Evolutionary conservation across 1,140 invertebrate species (phyloP), one percentile per base, ranked within the genome.

Genomic region (Episyrphus balteatus): DNA sequence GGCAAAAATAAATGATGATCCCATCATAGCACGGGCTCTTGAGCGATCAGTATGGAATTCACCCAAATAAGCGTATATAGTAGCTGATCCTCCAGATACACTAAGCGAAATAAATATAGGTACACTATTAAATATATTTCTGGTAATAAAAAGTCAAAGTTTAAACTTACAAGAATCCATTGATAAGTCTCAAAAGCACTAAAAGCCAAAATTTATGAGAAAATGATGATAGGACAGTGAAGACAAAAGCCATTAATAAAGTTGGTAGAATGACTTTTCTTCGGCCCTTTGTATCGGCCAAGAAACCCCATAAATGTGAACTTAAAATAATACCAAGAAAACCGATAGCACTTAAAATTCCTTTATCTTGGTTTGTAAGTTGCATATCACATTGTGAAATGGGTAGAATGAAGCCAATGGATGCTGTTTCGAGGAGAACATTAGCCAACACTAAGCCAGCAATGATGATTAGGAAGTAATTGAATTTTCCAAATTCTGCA

Each of bases 261-360:
- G 53, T 52, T 2, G 51, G 49, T 8, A 83, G 65, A 50, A 89
- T 72, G 10, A 87, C 71, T 6, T 74, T 73, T 37, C 75, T 72
- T 2, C 86, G 73, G 1, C 87, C 87, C 3, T 75, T 69, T 0
- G 79, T 78, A 61, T 91, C 87, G 0, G 83, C 81, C 14, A 88
- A 53, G 51, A 79, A 84, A 33, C 86, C 86, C 85, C 86, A 89
- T 37, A 86, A 60, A 57, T 74, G 73, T 2, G 72, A 73, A 3
- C 66, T 73, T 10, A 72, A 52, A 44, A 75, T 74, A 40, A 74
- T 73, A 80, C 82, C 81, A 49, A 75, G 48, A 47, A 49, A 57
- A 11, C 49, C 48, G 32, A 55, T 49, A 7, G 53, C 47, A 48
- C 51, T 51, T 0, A 84, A 59, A 54, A 78, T 68, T 0, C 81